Conservation (phyloP, 2,113 vertebrate genomes). For the Calidris pygmaea region DNA sequence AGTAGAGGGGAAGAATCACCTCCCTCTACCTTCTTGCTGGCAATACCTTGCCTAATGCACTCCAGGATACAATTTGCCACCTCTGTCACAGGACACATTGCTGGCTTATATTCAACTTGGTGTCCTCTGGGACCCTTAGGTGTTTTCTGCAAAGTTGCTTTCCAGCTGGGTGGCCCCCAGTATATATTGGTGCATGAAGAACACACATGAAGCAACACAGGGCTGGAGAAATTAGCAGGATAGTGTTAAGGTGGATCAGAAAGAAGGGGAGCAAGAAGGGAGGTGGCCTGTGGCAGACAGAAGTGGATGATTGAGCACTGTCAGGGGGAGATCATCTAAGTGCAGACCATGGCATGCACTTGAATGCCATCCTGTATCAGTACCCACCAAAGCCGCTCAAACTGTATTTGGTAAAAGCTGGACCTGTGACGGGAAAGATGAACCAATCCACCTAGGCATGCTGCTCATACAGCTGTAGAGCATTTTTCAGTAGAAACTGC, state of each 20-base stretch:
- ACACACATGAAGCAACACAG: neutral
- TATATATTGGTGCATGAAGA: neutral
- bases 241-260: neutral
- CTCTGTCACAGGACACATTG: neutral
- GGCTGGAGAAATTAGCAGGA: neutral
- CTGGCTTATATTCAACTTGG: neutral
- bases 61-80: neutral
- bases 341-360: neutral
- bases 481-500: neutral
- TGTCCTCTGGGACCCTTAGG: neutral
- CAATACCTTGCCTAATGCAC: neutral
- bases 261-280: rapidly evolving
- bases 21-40: rapidly evolving
- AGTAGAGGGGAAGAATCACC: neutral
- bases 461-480: neutral
- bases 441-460: neutral
- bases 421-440: neutral
- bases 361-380: neutral
- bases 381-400: neutral
- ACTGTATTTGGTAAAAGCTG: neutral
- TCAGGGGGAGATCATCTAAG: rapidly evolving
- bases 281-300: neutral
- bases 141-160: neutral
- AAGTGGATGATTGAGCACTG: neutral
- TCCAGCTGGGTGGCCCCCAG: neutral